Conservation (phyloP, 2,888 invertebrate genomes). For the Melolontha melolontha region DNA sequence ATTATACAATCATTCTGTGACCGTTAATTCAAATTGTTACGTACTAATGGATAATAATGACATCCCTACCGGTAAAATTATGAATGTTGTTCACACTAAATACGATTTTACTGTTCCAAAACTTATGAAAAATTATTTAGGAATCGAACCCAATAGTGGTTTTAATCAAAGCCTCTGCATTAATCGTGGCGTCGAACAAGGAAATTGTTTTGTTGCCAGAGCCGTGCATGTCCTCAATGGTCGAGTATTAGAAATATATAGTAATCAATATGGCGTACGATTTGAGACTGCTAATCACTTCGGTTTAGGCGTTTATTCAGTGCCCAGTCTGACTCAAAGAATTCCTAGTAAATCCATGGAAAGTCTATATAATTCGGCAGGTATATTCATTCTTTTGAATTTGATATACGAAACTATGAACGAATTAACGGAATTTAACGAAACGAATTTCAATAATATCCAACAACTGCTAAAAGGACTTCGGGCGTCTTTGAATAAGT, state of each 20-base stretch:
- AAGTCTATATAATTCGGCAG: not conserved
- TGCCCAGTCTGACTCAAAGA: not conserved
- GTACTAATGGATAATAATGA: constrained; percentile 75
- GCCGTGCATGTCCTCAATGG: constrained; percentile 77
- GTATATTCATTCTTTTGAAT: constrained; percentile 34
- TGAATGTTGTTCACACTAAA: constrained; percentile 75
- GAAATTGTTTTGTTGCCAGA: constrained; percentile 73
- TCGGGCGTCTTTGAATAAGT: not conserved
- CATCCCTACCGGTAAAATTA: constrained; percentile 80
- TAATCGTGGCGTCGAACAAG: constrained; percentile 70
- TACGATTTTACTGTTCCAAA: constrained; percentile 80
- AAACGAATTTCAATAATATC: constrained; percentile 15
- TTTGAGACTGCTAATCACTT: constrained; percentile 82
- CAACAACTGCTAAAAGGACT: constrained; percentile 26
- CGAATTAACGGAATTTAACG: not conserved
- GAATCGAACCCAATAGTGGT: constrained; percentile 69
- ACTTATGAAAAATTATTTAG: constrained; percentile 67
- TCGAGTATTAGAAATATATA: constrained; percentile 81
- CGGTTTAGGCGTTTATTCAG: constrained; percentile 50
- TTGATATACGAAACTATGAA: constrained; percentile 23
- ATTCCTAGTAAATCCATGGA: not conserved
- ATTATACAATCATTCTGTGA: constrained; percentile 77
- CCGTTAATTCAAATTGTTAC: constrained; percentile 81
- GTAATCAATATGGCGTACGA: constrained; percentile 89
- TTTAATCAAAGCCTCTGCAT: constrained; percentile 87